Evolutionary conservation across 2,797 vertebrate species (phyloP).

Genomic region (Allobates femoralis): DNA sequence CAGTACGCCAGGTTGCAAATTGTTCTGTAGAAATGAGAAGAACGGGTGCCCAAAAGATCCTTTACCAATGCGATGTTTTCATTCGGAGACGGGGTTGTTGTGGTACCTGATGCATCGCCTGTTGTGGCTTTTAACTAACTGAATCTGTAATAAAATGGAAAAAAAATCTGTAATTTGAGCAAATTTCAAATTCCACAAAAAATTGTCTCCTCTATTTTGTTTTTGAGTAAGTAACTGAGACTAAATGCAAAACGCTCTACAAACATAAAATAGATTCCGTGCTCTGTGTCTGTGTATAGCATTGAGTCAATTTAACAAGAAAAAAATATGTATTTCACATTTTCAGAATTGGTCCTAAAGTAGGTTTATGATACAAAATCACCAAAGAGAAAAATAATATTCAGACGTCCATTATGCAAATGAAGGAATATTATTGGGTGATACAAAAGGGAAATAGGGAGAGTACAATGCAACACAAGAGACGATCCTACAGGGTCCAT

Average conservation of each 20-base stretch:
- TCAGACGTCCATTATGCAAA: too few relatives aligned
- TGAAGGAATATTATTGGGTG: too few relatives aligned
- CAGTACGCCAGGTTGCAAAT: slow-evolving; percentile 63
- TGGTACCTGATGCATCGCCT: slow-evolving; percentile 8
- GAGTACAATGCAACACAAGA: too few relatives aligned
- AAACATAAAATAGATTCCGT: neutral
- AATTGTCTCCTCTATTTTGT: neutral
- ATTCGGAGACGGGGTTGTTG: slow-evolving; percentile 20
- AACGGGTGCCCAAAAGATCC: slow-evolving; percentile 46
- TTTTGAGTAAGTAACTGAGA: neutral
- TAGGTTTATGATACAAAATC: too few relatives aligned
- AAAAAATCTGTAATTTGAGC: slow-evolving; percentile 1
- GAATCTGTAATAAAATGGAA: slow-evolving; percentile 23
- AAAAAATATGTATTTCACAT: too few relatives aligned
- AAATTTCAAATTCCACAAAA: slow-evolving; percentile 7
- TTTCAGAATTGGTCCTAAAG: too few relatives aligned
- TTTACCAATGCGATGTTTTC: slow-evolving; percentile 31
- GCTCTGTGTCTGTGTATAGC: neutral
- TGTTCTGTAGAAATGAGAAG: slow-evolving; percentile 52
- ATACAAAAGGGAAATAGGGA: too few relatives aligned
- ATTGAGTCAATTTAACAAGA: neutral
- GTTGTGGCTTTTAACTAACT: slow-evolving; percentile 4
- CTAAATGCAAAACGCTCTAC: neutral
- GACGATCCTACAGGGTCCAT: too few relatives aligned
- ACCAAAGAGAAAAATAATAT: too few relatives aligned